Conservation (phyloP, 2,888 invertebrate genomes). For the Hypena proboscidalis region DNA sequence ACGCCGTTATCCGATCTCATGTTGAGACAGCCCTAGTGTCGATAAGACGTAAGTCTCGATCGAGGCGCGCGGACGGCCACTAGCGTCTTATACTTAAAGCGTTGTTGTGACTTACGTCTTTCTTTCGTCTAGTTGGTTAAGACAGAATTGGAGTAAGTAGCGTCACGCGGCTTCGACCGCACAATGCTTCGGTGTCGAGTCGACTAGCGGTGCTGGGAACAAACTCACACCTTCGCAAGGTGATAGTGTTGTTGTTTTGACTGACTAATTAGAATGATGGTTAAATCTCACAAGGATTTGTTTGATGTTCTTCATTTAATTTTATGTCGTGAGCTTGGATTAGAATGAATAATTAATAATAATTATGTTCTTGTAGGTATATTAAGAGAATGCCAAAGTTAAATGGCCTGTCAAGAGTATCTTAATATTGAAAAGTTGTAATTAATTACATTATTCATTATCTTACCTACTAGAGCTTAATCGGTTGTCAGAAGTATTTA, state of each 20-base stretch:
- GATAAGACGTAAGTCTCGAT: slow-evolving; percentile 62
- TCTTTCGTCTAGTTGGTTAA: slow-evolving; percentile 56
- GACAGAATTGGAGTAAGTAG: slow-evolving; percentile 85
- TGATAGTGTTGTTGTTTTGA: slow-evolving; percentile 80
- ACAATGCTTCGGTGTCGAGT: slow-evolving; percentile 80
- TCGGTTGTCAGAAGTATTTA: slow-evolving; percentile 18
- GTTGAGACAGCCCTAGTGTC: slow-evolving; percentile 27
- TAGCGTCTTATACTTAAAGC: slow-evolving; percentile 52
- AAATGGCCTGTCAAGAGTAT: slow-evolving; percentile 22
- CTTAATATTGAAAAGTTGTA: slow-evolving; percentile 20
- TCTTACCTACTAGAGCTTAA: slow-evolving; percentile 16
- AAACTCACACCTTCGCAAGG: slow-evolving; percentile 76
- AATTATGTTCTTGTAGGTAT: slow-evolving; percentile 18
- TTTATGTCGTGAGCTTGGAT: slow-evolving; percentile 24
- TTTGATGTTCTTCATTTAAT: slow-evolving; percentile 17
- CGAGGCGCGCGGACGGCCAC: slow-evolving; percentile 47
- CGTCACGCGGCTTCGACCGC: slow-evolving; percentile 83
- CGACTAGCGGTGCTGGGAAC: slow-evolving; percentile 82
- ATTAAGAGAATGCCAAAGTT: slow-evolving; percentile 15
- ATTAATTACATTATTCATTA: slow-evolving; percentile 26
- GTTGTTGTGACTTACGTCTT: slow-evolving; percentile 64
- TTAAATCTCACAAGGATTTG: slow-evolving; percentile 48
- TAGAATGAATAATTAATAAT: slow-evolving; percentile 29
- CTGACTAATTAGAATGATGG: slow-evolving; percentile 74
- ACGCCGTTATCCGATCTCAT: slow-evolving; percentile 55